These are phyloP conservation scores for Cyclina sinensis DNA, from an alignment of 1,140 invertebrate species.

Conservation along the genomic window DNA sequence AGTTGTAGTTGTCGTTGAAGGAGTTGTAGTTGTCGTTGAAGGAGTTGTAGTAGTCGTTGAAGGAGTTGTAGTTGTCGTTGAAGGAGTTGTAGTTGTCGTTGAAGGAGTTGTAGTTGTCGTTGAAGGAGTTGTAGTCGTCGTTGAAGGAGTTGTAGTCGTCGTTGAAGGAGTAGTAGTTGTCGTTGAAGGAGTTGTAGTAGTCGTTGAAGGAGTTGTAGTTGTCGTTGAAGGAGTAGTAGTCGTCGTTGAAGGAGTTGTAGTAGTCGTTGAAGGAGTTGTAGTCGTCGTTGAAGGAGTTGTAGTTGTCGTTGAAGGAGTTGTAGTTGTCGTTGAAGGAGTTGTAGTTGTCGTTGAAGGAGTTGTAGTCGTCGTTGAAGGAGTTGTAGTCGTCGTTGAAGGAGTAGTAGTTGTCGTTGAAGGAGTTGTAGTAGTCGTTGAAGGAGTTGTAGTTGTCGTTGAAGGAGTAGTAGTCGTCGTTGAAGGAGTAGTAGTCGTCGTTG, in stretches of 20 bases:
- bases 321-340: background rate
- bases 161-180: background rate
- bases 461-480: background rate
- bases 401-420: background rate
- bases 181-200: background rate
- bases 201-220: background rate
- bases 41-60: background rate
- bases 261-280: background rate
- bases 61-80: constrained; percentile 8
- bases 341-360: background rate
- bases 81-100: background rate
- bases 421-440: background rate
- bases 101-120: constrained; percentile 6
- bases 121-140: background rate
- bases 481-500: constrained; percentile 5
- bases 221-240: background rate
- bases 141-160: background rate
- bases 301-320: constrained; percentile 11
- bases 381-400: background rate
- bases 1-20: background rate
- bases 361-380: background rate
- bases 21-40: constrained; percentile 10
- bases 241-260: constrained; percentile 20
- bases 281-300: constrained; percentile 1
- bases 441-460: background rate